Conservation (phyloP, 2,113 vertebrate species). For the Mellivora capensis region DNA sequence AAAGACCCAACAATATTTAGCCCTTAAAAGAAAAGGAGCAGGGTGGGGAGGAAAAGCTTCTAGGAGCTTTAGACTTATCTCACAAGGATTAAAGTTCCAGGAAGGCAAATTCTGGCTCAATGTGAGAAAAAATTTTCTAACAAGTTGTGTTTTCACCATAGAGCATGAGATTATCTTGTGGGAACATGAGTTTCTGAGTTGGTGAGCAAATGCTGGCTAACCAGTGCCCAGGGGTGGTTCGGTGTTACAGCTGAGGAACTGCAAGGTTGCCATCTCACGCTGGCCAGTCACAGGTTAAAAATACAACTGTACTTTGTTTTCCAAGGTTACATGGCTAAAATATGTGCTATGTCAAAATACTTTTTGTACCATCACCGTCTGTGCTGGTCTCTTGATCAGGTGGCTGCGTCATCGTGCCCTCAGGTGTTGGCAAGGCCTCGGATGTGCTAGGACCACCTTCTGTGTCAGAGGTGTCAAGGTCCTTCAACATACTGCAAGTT, state of each 20-base stretch:
- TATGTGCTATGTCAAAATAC: accelerated
- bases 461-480: slow-evolving; percentile 26
- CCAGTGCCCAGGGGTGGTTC: neutral
- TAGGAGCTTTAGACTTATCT: neutral
- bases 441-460: neutral
- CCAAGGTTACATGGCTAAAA: neutral
- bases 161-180: neutral
- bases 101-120: neutral
- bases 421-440: neutral
- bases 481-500: slow-evolving; percentile 44
- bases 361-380: slow-evolving; percentile 62
- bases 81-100: neutral
- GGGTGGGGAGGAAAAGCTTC: neutral
- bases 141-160: neutral
- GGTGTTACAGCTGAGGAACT: neutral
- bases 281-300: neutral
- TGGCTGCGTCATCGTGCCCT: neutral
- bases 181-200: neutral
- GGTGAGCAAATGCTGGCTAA: neutral
- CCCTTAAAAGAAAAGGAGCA: neutral
- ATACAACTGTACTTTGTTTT: neutral
- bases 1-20: neutral
- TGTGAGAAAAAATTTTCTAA: neutral
- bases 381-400: neutral
- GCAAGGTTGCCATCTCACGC: neutral